These are phyloP conservation scores for Gavia stellata DNA, from an alignment of 2,113 vertebrate genomes.

Conservation along the genomic window DNA sequence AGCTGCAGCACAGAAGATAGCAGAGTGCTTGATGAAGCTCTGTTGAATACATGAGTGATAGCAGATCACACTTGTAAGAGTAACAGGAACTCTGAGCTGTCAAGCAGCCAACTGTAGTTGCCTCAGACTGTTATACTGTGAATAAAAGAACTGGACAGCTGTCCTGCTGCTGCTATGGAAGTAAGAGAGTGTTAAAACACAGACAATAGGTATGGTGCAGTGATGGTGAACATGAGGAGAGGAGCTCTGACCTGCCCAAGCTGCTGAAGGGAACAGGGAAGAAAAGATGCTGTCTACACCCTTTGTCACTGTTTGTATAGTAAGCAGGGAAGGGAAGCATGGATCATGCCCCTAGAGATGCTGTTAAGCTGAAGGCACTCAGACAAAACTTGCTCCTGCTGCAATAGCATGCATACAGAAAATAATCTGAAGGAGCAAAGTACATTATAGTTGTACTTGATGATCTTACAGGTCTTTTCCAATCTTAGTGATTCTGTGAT, in stretches of 20 bases:
- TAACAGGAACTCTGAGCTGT: background rate
- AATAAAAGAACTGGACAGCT: constrained; percentile 19
- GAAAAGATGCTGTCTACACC: background rate
- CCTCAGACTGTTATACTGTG: background rate
- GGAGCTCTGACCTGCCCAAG: background rate
- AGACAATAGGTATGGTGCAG: rapidly evolving
- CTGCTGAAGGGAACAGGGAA: background rate
- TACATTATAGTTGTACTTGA: no score
- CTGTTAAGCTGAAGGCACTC: background rate
- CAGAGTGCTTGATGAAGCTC: background rate
- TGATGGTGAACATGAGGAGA: background rate
- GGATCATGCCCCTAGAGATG: background rate
- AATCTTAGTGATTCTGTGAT: no score
- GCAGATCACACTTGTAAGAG: background rate
- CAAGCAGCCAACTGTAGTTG: background rate
- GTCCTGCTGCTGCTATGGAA: background rate
- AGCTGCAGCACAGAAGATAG: background rate
- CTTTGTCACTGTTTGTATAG: background rate
- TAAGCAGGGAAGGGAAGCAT: background rate
- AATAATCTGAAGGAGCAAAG: background rate
- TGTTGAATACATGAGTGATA: background rate
- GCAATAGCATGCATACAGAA: background rate
- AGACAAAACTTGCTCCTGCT: background rate
- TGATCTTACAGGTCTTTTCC: no score
- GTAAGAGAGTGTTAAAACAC: background rate